Evolutionary conservation across 2,888 invertebrate species (phyloP), one percentile per base, ranked within the genome.

Genomic region (Oscheius myriophilus): DNA sequence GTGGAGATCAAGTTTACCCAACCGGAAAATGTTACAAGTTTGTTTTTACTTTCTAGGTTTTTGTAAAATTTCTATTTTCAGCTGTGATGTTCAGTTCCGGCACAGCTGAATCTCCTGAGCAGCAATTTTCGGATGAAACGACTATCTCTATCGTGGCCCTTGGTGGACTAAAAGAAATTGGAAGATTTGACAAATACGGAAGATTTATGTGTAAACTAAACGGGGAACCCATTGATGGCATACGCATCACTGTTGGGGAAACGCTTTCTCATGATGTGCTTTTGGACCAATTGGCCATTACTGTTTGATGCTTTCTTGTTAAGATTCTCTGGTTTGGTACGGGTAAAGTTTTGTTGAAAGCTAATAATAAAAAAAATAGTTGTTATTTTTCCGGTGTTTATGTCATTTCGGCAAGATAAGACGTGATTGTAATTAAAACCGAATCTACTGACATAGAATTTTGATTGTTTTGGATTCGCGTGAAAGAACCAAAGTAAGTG

Each of bases 271-370:
- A 58, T 58, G 12, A 12, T 58, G 58, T 58, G 25, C 42, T 58
- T 42, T n/a, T 58, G 41, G 58, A 58, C 14, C 58, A 58, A 43
- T 43, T 58, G 2, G 58, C 58, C 6, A 43, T 58, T 25, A 58
- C 43, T n/a, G 11, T 43, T 1, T 45, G 16, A 42, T 57, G 39
- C 25, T 2, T 33, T 33, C 9, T 33, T 33, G 33, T 33, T 33
- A 33, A 52, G 26, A 11, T n/a, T 18, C 55, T 55, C 16, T 54
- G 54, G 49, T 49, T 4, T 46, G 18, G 46, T n/a, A n/a, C n/a
- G n/a, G n/a, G n/a, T n/a, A n/a, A n/a, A n/a, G n/a, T n/a, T n/a
- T n/a, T n/a, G n/a, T n/a, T n/a, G n/a, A n/a, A n/a, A n/a, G n/a
- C n/a, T n/a, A n/a, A n/a, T n/a, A n/a, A n/a, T n/a, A n/a, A n/a